These are phyloP conservation scores for Trididemnum nubilum DNA, from an alignment of 23 tunicate genomes.

Conservation along the genomic window DNA sequence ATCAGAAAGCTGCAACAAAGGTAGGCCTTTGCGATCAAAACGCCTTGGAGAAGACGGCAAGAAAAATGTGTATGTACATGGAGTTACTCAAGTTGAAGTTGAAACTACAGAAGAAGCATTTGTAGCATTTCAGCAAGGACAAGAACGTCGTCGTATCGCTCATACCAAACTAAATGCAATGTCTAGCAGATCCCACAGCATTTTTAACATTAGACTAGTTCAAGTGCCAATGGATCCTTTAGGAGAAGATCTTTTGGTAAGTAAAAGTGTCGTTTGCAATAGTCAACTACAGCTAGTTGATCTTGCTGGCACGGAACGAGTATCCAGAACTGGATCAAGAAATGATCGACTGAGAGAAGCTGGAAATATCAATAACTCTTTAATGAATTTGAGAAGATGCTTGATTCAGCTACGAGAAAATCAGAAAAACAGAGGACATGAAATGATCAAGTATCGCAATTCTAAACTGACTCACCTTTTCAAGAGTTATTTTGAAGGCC, in stretches of 20 bases:
- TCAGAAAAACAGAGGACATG: constrained; percentile 67
- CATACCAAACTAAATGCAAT: constrained; percentile 83
- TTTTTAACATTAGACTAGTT: constrained; percentile 87
- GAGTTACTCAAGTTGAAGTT: constrained; percentile 76
- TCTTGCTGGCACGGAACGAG: constrained; percentile 96
- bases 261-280: constrained; percentile 58
- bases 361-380: constrained; percentile 93
- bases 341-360: constrained; percentile 94
- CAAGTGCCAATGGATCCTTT: constrained; percentile 92
- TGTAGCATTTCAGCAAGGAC: constrained; percentile 92
- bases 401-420: constrained; percentile 86
- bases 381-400: constrained; percentile 88
- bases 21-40: constrained; percentile 66
- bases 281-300: constrained; percentile 93
- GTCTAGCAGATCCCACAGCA: constrained; percentile 96
- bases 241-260: constrained; percentile 86
- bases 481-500: constrained; percentile 94
- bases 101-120: constrained; percentile 89
- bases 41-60: constrained; percentile 78
- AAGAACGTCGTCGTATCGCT: constrained; percentile 87
- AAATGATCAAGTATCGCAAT: constrained; percentile 90
- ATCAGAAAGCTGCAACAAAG: constrained; percentile 48
- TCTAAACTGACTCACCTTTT: constrained; percentile 95
- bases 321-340: constrained; percentile 76
- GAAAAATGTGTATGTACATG: constrained; percentile 80